phyloP scores from a whole-genome alignment of 2,797 vertebrate species.

The Acipenser transmontanus region DNA sequence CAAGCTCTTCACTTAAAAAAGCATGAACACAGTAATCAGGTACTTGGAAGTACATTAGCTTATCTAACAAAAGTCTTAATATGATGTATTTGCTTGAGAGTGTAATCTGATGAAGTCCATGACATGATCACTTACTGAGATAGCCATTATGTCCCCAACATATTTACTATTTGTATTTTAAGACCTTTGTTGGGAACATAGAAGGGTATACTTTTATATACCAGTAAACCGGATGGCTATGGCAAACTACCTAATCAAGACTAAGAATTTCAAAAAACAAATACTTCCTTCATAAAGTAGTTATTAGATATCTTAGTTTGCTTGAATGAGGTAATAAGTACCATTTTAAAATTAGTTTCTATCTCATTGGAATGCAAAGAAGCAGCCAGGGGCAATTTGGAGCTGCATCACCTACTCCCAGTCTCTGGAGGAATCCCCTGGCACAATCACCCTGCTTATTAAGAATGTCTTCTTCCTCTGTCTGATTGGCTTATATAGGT shows the following conservation, averaged over 20 bases:
- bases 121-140: too few relatives aligned
- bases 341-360: constrained; percentile 38
- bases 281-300: constrained; percentile 25
- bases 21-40: too few relatives aligned
- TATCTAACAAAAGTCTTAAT: too few relatives aligned
- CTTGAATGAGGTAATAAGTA: constrained; percentile 33
- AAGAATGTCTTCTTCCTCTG: constrained; percentile 31
- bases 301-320: constrained; percentile 29
- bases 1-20: too few relatives aligned
- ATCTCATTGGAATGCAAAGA: constrained; percentile 44
- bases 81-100: too few relatives aligned
- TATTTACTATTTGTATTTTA: too few relatives aligned
- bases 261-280: constrained; percentile 25
- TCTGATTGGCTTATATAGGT: constrained; percentile 32
- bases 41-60: too few relatives aligned
- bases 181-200: too few relatives aligned
- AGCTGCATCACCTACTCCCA: constrained; percentile 41
- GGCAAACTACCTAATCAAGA: constrained; percentile 23
- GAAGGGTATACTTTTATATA: not conserved
- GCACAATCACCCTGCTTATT: constrained; percentile 23
- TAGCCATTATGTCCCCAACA: too few relatives aligned
- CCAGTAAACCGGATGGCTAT: not conserved
- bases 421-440: constrained; percentile 40
- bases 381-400: constrained; percentile 29
- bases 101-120: too few relatives aligned